These are phyloP conservation scores for Hemibagrus wyckioides DNA, from an alignment of 2,113 vertebrate species.

Conservation along the genomic window DNA sequence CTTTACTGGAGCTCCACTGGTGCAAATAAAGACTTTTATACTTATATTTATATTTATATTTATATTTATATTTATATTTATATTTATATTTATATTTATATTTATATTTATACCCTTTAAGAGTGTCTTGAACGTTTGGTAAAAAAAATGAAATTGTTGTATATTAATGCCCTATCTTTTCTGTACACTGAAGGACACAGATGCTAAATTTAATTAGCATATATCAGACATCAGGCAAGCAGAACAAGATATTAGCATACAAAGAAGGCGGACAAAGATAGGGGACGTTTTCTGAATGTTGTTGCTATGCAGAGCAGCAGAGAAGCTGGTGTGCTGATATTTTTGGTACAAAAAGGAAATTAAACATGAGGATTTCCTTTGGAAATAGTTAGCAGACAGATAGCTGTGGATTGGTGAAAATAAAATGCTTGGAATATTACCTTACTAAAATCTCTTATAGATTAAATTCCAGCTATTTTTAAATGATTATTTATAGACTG, in stretches of 20 bases:
- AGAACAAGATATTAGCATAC: slow-evolving; percentile 59
- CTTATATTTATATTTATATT: not conserved
- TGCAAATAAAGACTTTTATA: not conserved
- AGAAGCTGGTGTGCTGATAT: slow-evolving; percentile 46
- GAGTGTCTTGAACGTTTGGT: not conserved
- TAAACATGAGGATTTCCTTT: not conserved
- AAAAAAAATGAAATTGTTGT: not conserved
- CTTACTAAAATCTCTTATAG: not conserved
- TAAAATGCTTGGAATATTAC: not conserved
- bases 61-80: too few species aligned
- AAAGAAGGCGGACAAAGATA: slow-evolving; percentile 54
- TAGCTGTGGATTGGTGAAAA: not conserved
- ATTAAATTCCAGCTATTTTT: not conserved
- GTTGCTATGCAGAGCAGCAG: slow-evolving; percentile 42
- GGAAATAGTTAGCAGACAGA: not conserved
- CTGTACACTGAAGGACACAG: slow-evolving; percentile 62
- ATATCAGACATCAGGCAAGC: slow-evolving; percentile 53
- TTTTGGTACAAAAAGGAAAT: slow-evolving; percentile 58
- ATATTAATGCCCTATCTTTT: slow-evolving; percentile 27
- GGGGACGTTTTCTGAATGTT: slow-evolving; percentile 57
- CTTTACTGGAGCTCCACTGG: not conserved
- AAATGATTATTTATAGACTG: not conserved
- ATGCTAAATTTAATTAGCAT: slow-evolving; percentile 63
- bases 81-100: too few species aligned
- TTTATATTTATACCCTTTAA: not conserved